Percentiles rank a stretch among this genome's conserved stretches.
These are phyloP conservation scores for Troides oblongomaculatus DNA, from an alignment of 2,888 invertebrate genomes.

Conservation along the genomic window DNA sequence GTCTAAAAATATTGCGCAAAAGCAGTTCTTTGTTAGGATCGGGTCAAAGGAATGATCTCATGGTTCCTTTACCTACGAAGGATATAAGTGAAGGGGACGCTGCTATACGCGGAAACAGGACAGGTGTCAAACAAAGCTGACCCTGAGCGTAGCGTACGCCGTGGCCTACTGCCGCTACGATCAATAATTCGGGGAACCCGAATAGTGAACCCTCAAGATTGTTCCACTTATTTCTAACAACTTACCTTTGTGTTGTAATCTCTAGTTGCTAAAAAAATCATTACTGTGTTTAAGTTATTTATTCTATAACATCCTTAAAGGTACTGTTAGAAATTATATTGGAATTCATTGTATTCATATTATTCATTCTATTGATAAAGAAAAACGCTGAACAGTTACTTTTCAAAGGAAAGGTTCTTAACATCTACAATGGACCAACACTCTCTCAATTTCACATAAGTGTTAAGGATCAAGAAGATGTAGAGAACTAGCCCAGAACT, in stretches of 20 bases:
- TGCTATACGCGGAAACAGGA: conserved; percentile 9
- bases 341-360: no score
- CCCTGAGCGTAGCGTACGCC: conserved; percentile 26
- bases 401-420: no score
- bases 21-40: background rate
- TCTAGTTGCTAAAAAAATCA: background rate
- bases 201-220: conserved; percentile 2
- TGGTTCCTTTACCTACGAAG: conserved; percentile 1
- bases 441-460: no score
- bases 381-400: no score
- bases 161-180: conserved; percentile 13
- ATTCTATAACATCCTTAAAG: no score
- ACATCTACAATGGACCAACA: no score
- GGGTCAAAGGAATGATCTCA: background rate
- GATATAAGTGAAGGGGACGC: conserved; percentile 6
- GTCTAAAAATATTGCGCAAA: no score
- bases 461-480: no score
- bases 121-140: conserved; percentile 27
- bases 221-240: background rate
- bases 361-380: no score
- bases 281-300: no score
- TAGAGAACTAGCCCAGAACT: no score
- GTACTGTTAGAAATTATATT: no score
- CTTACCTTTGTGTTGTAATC: background rate
- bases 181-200: conserved; percentile 17